Conservation (phyloP, 2,888 invertebrate species). For the Lithosia quadra region DNA sequence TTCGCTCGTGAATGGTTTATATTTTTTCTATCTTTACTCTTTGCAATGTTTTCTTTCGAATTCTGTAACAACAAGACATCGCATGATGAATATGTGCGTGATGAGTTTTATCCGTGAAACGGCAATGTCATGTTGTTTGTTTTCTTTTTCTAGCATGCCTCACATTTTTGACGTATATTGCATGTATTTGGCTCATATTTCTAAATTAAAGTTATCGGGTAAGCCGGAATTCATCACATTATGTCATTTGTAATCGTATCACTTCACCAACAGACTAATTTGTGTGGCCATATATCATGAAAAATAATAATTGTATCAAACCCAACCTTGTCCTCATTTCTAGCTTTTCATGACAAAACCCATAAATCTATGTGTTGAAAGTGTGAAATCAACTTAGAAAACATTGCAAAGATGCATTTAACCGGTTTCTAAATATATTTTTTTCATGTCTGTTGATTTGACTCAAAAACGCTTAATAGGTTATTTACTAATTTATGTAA, state of each 20-base stretch:
- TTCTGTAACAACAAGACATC: slow-evolving; percentile 63
- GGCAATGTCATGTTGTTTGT: slow-evolving; percentile 66
- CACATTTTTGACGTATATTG: slow-evolving; percentile 60
- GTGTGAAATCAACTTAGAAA: slow-evolving; percentile 61
- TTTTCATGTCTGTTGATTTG: slow-evolving; percentile 5
- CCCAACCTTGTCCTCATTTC: slow-evolving; percentile 33
- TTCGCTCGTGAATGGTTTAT: slow-evolving; percentile 55
- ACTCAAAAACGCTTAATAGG: not conserved
- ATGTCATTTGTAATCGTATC: slow-evolving; percentile 60
- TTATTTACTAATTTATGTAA: not conserved
- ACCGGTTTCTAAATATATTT: slow-evolving; percentile 10
- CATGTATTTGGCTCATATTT: slow-evolving; percentile 61
- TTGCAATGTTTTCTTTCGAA: slow-evolving; percentile 85
- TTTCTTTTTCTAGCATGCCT: slow-evolving; percentile 68
- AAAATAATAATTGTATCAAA: slow-evolving; percentile 30
- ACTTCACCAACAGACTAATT: slow-evolving; percentile 76
- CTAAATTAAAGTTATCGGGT: slow-evolving; percentile 53
- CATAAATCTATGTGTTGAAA: slow-evolving; percentile 40
- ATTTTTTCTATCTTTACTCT: slow-evolving; percentile 70
- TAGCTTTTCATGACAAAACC: slow-evolving; percentile 50
- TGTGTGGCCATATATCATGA: slow-evolving; percentile 76
- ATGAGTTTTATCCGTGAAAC: slow-evolving; percentile 33
- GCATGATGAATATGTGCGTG: slow-evolving; percentile 58
- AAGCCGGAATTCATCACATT: slow-evolving; percentile 65
- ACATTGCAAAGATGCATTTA: slow-evolving; percentile 81